phyloP scores from a whole-genome alignment of 1,140 invertebrate species.

The Xylocopa sonorina region DNA sequence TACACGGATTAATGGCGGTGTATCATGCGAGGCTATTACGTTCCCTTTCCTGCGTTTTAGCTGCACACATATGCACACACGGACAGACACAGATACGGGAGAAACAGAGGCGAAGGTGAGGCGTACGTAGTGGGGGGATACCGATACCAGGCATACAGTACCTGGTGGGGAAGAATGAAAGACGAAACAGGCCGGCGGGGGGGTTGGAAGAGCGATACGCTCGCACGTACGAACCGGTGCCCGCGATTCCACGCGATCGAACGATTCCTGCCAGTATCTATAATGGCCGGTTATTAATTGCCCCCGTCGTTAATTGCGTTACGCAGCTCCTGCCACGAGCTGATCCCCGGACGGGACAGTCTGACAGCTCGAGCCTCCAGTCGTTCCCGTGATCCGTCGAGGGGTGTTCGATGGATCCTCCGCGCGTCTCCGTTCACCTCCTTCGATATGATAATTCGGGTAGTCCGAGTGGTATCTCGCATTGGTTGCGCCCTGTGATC shows the following conservation, averaged over 20 bases:
- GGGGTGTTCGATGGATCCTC: no score
- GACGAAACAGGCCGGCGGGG: conserved; percentile 3
- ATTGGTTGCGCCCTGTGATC: no score
- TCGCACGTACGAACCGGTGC: conserved; percentile 32
- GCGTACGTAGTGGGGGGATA: neutral
- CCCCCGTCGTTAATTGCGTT: conserved; percentile 64
- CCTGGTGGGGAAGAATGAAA: neutral
- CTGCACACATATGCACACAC: conserved; percentile 43
- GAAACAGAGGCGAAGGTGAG: conserved; percentile 47
- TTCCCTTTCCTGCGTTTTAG: conserved; percentile 70
- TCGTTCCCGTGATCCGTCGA: no score
- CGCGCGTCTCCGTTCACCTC: neutral
- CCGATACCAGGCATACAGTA: neutral
- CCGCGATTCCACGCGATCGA: conserved; percentile 58
- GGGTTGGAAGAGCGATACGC: conserved; percentile 31
- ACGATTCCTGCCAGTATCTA: conserved; percentile 56
- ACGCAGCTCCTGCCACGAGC: conserved; percentile 53
- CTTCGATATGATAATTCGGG: neutral
- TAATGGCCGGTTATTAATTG: conserved; percentile 66
- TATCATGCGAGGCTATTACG: conserved; percentile 77
- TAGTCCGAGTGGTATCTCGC: no score
- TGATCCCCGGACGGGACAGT: conserved; percentile 52
- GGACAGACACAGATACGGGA: conserved; percentile 4
- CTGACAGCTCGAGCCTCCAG: conserved; percentile 17
- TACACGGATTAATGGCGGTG: conserved; percentile 73